These are phyloP conservation scores for Caenorhabditis uteleia DNA, from an alignment of 2,888 invertebrate genomes.

Conservation along the genomic window DNA sequence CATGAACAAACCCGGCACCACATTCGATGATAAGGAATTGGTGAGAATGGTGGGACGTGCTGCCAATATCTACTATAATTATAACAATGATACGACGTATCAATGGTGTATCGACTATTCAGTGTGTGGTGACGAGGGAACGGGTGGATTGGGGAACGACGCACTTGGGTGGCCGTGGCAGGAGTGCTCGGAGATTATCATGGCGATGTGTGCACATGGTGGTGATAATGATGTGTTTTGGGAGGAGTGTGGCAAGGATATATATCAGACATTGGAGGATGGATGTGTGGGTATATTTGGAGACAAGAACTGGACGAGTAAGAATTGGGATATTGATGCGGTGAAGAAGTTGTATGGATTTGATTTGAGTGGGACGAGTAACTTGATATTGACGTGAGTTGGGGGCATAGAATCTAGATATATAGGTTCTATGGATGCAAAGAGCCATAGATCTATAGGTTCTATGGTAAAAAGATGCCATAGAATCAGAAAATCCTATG, in stretches of 20 bases:
- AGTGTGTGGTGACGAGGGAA: conserved; percentile 48
- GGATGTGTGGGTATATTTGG: conserved; percentile 20
- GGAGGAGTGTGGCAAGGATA: conserved; percentile 54
- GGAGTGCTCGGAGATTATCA: conserved; percentile 89
- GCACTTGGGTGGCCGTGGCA: conserved; percentile 55
- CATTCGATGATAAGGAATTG: conserved; percentile 38
- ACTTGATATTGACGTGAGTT: conserved; percentile 58
- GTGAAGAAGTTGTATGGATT: conserved; percentile 52
- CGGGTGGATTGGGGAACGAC: conserved; percentile 44
- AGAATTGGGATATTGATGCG: conserved; percentile 44
- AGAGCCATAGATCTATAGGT: neutral
- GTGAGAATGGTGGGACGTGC: conserved; percentile 35
- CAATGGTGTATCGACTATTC: conserved; percentile 41
- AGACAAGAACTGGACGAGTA: conserved; percentile 35
- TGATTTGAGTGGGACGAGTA: conserved; percentile 45
- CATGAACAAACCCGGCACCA: conserved; percentile 24
- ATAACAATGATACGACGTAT: conserved; percentile 11
- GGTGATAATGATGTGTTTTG: conserved; percentile 83
- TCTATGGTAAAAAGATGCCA: neutral
- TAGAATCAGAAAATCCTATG: neutral
- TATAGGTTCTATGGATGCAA: neutral
- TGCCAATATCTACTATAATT: conserved; percentile 50
- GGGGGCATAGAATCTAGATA: neutral
- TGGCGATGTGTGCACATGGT: conserved; percentile 86
- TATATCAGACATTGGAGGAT: conserved; percentile 12